Evolutionary conservation across 2,797 vertebrate species (phyloP).

Genomic region (Falco concolor): DNA sequence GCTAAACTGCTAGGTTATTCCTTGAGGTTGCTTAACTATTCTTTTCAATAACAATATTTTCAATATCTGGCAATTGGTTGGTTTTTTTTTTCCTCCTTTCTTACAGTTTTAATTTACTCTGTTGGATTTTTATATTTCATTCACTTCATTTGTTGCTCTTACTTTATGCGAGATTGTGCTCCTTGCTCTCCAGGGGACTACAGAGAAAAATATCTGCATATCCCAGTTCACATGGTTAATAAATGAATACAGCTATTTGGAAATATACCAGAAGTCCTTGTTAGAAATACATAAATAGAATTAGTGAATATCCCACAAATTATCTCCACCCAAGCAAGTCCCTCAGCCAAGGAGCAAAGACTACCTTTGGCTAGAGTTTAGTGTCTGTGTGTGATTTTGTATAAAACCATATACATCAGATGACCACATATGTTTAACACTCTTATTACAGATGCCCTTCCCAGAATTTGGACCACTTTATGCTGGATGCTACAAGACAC

Average conservation of each 20-base stretch:
- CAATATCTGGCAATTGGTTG: background rate
- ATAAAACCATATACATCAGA: background rate
- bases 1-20: background rate
- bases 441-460: background rate
- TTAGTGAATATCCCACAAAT: background rate
- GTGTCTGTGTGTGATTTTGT: background rate
- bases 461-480: background rate
- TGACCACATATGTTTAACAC: background rate
- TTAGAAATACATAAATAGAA: background rate
- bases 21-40: background rate
- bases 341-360: background rate
- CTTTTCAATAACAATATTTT: background rate
- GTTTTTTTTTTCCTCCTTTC: background rate
- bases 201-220: slow-evolving; percentile 1
- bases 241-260: slow-evolving; percentile 35
- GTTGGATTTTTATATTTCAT: background rate
- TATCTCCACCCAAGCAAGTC: background rate
- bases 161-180: background rate
- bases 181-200: background rate
- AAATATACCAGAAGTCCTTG: slow-evolving; percentile 19
- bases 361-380: background rate
- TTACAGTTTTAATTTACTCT: background rate
- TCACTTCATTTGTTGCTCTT: slow-evolving; percentile 1
- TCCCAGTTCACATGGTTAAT: slow-evolving; percentile 20
- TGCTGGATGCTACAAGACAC: background rate